Conservation (phyloP, 2,113 vertebrate genomes). For the Cacatua alba region DNA sequence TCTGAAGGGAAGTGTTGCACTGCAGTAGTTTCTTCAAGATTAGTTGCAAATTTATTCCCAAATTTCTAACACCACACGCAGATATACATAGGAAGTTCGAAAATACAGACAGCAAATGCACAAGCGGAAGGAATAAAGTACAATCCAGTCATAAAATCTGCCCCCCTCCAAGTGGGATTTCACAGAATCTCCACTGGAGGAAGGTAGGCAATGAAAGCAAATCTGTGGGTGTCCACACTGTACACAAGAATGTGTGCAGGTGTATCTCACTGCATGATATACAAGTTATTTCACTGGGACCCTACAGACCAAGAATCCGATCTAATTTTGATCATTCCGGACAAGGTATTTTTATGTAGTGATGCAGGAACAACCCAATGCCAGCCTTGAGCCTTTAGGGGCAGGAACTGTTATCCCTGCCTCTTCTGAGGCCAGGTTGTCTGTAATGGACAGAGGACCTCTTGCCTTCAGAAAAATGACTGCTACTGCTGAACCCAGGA, state of each 20-base stretch:
- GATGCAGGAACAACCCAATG: neutral
- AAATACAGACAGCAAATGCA: neutral
- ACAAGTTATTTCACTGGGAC: neutral
- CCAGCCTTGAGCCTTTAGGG: neutral
- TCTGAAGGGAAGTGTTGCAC: neutral
- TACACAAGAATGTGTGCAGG: neutral
- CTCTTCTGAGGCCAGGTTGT: neutral
- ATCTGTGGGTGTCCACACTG: neutral
- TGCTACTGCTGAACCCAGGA: neutral
- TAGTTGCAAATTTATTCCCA: neutral
- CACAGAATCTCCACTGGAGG: neutral
- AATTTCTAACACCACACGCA: neutral
- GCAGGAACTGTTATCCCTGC: neutral
- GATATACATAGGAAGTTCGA: neutral
- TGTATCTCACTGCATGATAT: neutral
- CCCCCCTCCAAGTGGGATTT: neutral
- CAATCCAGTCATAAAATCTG: conserved; percentile 7
- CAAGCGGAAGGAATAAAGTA: neutral
- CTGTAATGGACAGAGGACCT: neutral
- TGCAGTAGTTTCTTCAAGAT: neutral
- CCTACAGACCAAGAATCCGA: neutral
- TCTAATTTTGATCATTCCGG: neutral
- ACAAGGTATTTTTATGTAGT: neutral
- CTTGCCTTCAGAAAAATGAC: neutral
- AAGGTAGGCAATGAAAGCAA: neutral